Percentiles rank a stretch among this genome's conserved stretches.
These are phyloP conservation scores for Hemaris fuciformis DNA, from an alignment of 2,888 invertebrate genomes.

Conservation along the genomic window DNA sequence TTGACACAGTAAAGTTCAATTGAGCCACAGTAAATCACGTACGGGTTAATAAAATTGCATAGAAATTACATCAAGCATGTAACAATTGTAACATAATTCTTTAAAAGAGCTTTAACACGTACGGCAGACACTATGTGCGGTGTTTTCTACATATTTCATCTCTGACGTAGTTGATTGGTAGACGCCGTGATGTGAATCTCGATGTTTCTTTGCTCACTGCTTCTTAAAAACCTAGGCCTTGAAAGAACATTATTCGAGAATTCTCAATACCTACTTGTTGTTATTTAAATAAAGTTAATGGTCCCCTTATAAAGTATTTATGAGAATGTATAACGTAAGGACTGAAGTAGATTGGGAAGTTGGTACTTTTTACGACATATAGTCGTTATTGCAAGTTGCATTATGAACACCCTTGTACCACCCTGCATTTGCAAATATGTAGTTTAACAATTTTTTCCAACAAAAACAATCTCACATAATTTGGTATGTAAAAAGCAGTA, in stretches of 20 bases:
- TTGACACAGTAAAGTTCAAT: constrained; percentile 34
- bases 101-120: background rate
- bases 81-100: background rate
- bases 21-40: constrained; percentile 21
- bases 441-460: too few relatives aligned
- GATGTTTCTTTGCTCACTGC: background rate
- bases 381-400: too few relatives aligned
- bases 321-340: background rate
- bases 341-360: too few relatives aligned
- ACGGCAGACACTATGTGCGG: background rate
- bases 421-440: too few relatives aligned
- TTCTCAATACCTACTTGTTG: too few relatives aligned
- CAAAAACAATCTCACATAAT: too few relatives aligned
- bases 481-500: too few relatives aligned
- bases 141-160: background rate
- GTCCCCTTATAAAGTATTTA: background rate
- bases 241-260: too few relatives aligned
- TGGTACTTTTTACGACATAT: too few relatives aligned
- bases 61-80: background rate
- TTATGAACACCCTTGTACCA: too few relatives aligned
- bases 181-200: background rate
- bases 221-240: background rate
- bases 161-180: background rate
- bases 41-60: background rate
- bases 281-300: too few relatives aligned